phyloP scores from a whole-genome alignment of 2,888 invertebrate genomes.

The Erebia palarica region DNA sequence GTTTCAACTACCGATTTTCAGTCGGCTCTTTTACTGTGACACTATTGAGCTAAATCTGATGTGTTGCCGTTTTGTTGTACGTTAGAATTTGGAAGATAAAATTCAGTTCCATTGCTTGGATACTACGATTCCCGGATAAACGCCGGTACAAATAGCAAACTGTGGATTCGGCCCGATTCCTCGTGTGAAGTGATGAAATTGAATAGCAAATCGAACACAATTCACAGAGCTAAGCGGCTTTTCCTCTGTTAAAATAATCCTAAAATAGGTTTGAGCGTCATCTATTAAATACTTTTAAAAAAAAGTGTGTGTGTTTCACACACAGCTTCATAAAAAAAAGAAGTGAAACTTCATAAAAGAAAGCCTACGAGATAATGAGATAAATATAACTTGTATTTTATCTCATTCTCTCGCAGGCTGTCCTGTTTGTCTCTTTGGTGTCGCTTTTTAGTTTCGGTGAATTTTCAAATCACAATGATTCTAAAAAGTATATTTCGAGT shows the following conservation, averaged over 20 bases:
- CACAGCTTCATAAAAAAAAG: too few species aligned
- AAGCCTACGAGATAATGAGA: too few species aligned
- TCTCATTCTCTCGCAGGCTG: too few species aligned
- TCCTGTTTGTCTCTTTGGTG: too few species aligned
- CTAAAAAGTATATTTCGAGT: neutral
- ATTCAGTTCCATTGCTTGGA: slow-evolving; percentile 1
- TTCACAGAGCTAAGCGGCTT: neutral
- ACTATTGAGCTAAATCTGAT: neutral
- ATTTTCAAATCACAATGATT: too few species aligned
- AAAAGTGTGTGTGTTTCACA: too few species aligned
- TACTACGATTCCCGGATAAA: slow-evolving; percentile 17
- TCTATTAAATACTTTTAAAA: too few species aligned
- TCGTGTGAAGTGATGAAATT: slow-evolving; percentile 9
- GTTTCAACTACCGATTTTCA: neutral
- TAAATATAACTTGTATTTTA: too few species aligned
- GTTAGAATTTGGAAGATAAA: slow-evolving; percentile 8
- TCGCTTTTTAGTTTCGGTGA: too few species aligned
- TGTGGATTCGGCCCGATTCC: slow-evolving; percentile 10
- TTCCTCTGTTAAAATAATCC: slow-evolving; percentile 4
- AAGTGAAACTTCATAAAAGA: too few species aligned
- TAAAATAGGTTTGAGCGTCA: slow-evolving; percentile 2
- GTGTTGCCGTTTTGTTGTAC: slow-evolving; percentile 10
- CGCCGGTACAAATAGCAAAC: slow-evolving; percentile 12
- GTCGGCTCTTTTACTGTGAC: neutral
- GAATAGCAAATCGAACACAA: slow-evolving; percentile 12